Conservation (phyloP, 37 sponge, comb jelly and placozoan species). For the Eunapius fragilis region DNA sequence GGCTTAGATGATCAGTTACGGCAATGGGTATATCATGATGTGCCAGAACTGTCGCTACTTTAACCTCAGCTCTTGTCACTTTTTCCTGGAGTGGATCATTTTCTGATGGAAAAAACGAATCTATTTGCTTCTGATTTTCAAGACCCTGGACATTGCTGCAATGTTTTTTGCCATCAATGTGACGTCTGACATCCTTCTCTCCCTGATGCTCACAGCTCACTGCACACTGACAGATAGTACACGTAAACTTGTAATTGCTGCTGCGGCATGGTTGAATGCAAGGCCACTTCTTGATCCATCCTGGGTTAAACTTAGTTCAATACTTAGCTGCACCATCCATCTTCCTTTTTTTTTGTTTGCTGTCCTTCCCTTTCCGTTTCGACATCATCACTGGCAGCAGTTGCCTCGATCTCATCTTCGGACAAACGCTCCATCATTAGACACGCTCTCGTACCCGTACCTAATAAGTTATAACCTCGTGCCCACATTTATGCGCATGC, state of each 20-base stretch:
- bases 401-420: neutral
- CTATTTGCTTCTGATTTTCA: neutral
- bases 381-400: neutral
- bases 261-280: neutral
- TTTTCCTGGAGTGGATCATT: neutral
- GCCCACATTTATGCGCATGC: too few relatives aligned
- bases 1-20: constrained; percentile 58
- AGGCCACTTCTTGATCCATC: neutral
- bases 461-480: too few relatives aligned
- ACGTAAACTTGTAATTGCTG: too few relatives aligned
- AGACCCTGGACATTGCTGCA: neutral
- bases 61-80: constrained; percentile 54
- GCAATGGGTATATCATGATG: constrained; percentile 62
- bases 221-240: neutral
- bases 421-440: too few relatives aligned
- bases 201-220: constrained; percentile 55
- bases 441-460: too few relatives aligned
- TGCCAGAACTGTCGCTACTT: constrained; percentile 45
- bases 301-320: constrained; percentile 35
- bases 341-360: constrained; percentile 14
- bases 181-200: constrained; percentile 35
- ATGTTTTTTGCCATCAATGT: constrained; percentile 28
- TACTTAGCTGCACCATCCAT: constrained; percentile 22
- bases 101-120: neutral
- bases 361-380: neutral